Evolutionary conservation across 2,113 vertebrate species (phyloP), one percentile per base, ranked within the genome.

Genomic region (Pitta sordida): DNA sequence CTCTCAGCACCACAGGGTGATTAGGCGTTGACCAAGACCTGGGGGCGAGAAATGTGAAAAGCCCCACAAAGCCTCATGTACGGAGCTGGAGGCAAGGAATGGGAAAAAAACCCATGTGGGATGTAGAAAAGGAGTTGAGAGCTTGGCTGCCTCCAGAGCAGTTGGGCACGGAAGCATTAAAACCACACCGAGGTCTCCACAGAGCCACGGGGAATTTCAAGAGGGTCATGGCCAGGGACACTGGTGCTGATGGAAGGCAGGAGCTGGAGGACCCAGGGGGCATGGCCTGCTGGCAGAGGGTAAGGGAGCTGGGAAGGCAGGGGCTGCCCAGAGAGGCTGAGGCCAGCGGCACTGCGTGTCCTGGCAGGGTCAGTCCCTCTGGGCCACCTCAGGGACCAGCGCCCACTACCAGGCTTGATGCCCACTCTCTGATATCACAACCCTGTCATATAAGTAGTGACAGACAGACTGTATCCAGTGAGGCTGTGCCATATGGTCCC

Each of bases 251-350:
- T 4, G 20, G 69, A 27, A 15, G 20, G 48, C 49, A 51, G 18
- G 53, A 55, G 23, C n/a, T n/a, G n/a, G n/a, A n/a, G n/a, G n/a
- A n/a, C n/a, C 43, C 0, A 36, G 0, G 32, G 46, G 37, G 44
- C 3, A 1, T 0, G 6, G 14, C n/a, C 27, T 1, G 0, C 32
- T 2, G 8, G 23, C 19, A 26, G 20, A 39, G 49, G 24, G 17
- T 27, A 79, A 12, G 74, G 53, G 43, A 76, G 18, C 23, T 5
- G 36, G 30, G 36, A 67, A 24, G 44, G 62, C 52, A 51, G 46
- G 27, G 3, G 68, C 44, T 2, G 5, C 15, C 7, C 0, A 0
- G 24, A 37, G 73, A 44, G 49, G 23, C 53, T 1, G 4, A 19
- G 32, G 37, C 48, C 3, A 11, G 43, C 0, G 0, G 19, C 37